Base-by-base conservation (phyloP, 2,888 invertebrate species). In the Caenorhabditis sp. region DNA sequence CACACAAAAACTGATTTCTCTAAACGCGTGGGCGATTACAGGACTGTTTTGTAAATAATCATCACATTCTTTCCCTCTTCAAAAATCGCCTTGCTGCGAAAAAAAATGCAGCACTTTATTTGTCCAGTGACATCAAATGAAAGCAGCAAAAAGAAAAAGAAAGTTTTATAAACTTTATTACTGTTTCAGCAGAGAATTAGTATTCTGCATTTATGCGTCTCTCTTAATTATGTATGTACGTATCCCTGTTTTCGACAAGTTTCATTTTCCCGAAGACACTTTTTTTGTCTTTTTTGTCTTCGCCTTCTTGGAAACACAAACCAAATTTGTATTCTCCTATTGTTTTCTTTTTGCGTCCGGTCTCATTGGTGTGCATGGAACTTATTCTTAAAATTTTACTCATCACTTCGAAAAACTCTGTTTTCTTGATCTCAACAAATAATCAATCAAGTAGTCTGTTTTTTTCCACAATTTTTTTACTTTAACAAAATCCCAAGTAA, bases 401-500 rank as follows among this genome's bases (percentile, higher is more conserved):
- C n/a, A 26, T 14, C 23, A 37, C 26, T 14, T 23, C 26, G 49
- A 55, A 43, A 53, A 26, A 36, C n/a, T 19, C 63, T 57, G 19
- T 27, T 58, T 65, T n/a, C n/a, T n/a, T 65, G 58, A 57, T 58
- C 19, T 36, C 10, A 10, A 5, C 12, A 43, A 43, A 43, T 43
- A 14, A 43, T 43, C 43, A 43, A 43, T 43, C 43, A 43, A 43
- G 14, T 12, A 43, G 31, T 6, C 2, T 43, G 14, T 43, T 43
- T 10, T 43, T 17, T 43, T 43, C 43, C 14, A 17, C 8, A 14
- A 43, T 43, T 17, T 43, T 43, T 43, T 43, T 43, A 43, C 2
- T 43, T 43, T 43, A 65, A 58, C 50, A 65, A 65, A 51, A 36
- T 21, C 26, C 58, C 65, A 53, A 64, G 64, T 58, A 58, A 64